Evolutionary conservation across 2,888 invertebrate genomes (phyloP), one percentile per base, ranked within the genome.

Genomic region (Apomyelois bistriatella): DNA sequence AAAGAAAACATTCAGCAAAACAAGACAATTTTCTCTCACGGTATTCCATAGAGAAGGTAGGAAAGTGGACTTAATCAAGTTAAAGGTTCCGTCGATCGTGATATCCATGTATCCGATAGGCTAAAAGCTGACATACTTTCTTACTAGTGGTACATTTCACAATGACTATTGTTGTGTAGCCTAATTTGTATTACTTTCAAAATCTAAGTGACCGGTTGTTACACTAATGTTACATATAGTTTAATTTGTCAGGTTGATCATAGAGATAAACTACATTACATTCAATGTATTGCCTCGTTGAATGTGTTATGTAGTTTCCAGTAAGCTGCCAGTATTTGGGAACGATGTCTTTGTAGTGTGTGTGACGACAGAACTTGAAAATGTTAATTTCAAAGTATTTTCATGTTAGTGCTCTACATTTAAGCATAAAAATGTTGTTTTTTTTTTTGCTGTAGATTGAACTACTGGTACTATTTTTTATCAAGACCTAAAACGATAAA

Each of bases 71-170:
- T n/a, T n/a, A 55, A 54, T n/a, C n/a, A 40, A 22, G 22, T 22
- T 5, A 22, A 22, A 22, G 22, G 5, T 22, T 22, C 22, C 15
- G 40, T 22, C 59, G 57, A 60, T 68, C 68, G 70, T 66, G 68
- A 68, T 62, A 54, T 50, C 51, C 52, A 57, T 53, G 60, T 58
- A 57, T 56, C 53, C 56, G 56, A 57, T 54, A 52, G 63, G 48
- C 48, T 7, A 6, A 9, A 54, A 28, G 17, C 52, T 58, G 68
- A 64, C 67, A 68, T 57, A 70, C 70, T 70, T 70, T 66, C 64
- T 55, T 47, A 53, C 42, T 48, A 36, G 32, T 38, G 16, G 49
- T 48, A 40, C 47, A 52, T 58, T 56, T 54, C 56, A 58, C 56
- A 58, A 58, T 50, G 40, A n/a, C 48, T 36, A 38, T 48, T 48